A percentile compares a stretch with the other conserved stretches of the same genome.
These are phyloP conservation scores for Aepyceros melampus DNA, from an alignment of 2,113 vertebrate species.

Conservation along the genomic window DNA sequence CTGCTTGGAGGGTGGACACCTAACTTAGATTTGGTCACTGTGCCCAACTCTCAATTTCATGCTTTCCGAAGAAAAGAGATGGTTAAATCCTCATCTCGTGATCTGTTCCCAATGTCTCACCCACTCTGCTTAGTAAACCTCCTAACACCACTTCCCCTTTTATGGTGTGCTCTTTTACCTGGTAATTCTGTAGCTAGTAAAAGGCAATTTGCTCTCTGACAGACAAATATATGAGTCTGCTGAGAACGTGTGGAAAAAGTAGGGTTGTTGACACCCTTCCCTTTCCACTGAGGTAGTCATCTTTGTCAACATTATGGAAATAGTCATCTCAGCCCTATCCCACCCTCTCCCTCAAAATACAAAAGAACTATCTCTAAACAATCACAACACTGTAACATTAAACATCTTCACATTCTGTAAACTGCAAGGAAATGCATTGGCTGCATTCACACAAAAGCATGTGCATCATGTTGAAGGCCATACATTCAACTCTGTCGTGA, in stretches of 20 bases:
- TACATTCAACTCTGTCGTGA: conserved; percentile 99
- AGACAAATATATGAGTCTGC: conserved; percentile 70
- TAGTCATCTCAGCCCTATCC: conserved; percentile 83
- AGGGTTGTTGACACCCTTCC: conserved; percentile 83
- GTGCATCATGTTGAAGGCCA: conserved; percentile 98
- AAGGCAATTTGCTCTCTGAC: conserved; percentile 71
- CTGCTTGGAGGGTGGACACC: neutral
- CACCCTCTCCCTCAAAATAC: conserved; percentile 82
- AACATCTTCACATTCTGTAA: conserved; percentile 97
- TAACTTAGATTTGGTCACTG: neutral
- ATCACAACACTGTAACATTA: conserved; percentile 93
- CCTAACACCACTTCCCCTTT: neutral
- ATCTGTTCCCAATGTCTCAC: neutral
- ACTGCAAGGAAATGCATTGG: conserved; percentile 93
- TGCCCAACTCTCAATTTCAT: neutral
- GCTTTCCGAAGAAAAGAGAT: neutral
- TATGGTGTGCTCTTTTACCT: neutral
- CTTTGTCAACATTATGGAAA: conserved; percentile 83
- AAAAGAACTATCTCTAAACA: conserved; percentile 91
- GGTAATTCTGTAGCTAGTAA: conserved; percentile 50
- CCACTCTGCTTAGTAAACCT: neutral
- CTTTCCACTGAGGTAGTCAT: conserved; percentile 97
- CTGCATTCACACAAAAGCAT: conserved; percentile 95
- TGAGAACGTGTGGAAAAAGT: conserved; percentile 79
- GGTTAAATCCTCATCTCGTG: neutral